Conservation (phyloP, 2,113 vertebrate genomes). For the Microcebus griseorufus region DNA sequence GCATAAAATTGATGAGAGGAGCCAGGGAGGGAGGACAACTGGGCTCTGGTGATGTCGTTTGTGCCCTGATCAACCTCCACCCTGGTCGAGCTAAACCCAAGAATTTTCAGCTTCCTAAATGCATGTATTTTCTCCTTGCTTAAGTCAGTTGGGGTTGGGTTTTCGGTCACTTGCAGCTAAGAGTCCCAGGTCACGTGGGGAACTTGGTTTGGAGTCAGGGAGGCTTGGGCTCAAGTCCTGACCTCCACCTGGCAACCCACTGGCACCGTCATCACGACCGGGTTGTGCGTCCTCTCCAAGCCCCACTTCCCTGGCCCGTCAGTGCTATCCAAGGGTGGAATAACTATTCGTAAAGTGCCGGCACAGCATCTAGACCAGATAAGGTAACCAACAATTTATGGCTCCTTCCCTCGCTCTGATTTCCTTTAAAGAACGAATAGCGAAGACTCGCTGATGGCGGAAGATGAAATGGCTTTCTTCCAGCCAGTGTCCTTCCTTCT, state of each 20-base stretch:
- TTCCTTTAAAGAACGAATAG: conserved; percentile 3
- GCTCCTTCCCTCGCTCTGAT: neutral
- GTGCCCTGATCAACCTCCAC: neutral
- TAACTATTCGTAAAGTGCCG: neutral
- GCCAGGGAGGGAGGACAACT: neutral
- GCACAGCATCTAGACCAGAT: neutral
- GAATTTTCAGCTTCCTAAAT: neutral
- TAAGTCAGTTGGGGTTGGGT: neutral
- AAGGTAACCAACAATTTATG: neutral
- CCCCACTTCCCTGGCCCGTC: neutral
- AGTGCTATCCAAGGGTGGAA: neutral
- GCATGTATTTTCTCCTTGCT: neutral
- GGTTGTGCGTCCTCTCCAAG: neutral
- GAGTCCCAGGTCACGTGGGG: neutral
- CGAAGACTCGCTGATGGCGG: neutral
- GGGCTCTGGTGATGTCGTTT: neutral
- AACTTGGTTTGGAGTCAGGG: neutral
- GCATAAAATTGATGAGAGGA: neutral
- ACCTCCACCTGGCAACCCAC: neutral
- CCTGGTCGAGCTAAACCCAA: neutral
- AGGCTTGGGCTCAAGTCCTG: neutral
- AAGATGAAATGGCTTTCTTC: neutral
- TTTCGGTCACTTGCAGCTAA: neutral
- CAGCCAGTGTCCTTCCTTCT: neutral
- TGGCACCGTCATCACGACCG: neutral